Evolutionary conservation across 2,797 vertebrate genomes (phyloP), one percentile per base, ranked within the genome.

Genomic region (Melanotaenia boesemani): DNA sequence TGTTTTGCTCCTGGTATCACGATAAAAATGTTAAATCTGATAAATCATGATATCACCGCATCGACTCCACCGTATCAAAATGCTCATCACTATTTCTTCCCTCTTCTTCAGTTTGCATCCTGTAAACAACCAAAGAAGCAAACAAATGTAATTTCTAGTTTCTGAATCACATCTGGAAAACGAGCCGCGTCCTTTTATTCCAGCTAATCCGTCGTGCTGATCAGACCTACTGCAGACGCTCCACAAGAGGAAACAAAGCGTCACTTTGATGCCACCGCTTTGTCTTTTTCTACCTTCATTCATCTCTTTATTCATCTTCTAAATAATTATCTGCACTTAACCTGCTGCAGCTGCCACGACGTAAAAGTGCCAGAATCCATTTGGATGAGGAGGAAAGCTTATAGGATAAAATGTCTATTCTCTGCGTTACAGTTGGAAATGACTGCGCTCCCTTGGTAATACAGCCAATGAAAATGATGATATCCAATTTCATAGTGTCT

Each of bases 241-340:
- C n/a, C n/a, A 71, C 83, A 70, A 86, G 66, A 71, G 41, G 67
- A 67, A 82, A 81, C 80, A 80, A 55, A 74, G 41, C 44, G 3
- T 5, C 6, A 60, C 91, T 90, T 93, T 93, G 84, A 92, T 89
- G 86, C 80, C 81, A 15, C 75, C 77, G 74, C 76, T 58, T 71
- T 77, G 36, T 64, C 83, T 82, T 80, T 82, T 78, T 80, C 70
- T 80, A 82, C 76, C 87, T 88, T 84, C 76, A 22, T 72, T 67
- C 59, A 58, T 77, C 64, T 65, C 80, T 88, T 88, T 79, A 69
- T 77, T 83, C 88, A 83, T 89, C 87, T 78, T 77, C 68, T 74
- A 85, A 88, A 92, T 90, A 91, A 92, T 92, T 93, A 92, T 87
- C 87, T 75, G 85, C 90, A 88, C 85, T 93, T 93, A 93, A 92